These are phyloP conservation scores for Eulemur mongoz DNA, from an alignment of 2,797 vertebrate species.

Conservation along the genomic window DNA sequence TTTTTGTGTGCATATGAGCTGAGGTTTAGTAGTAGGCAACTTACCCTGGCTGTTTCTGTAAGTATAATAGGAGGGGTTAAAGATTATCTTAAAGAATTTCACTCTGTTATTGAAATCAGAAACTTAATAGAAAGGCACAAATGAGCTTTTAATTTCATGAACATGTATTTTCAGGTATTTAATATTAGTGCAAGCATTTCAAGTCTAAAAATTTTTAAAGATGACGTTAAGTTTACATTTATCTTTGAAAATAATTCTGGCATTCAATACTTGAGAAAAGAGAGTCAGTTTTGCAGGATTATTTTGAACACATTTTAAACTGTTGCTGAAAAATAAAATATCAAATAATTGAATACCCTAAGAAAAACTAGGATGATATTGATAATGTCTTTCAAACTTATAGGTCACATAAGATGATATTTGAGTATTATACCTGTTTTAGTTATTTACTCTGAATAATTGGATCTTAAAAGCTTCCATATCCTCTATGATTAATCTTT, in stretches of 20 bases:
- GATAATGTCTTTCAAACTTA: background rate
- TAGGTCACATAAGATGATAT: background rate
- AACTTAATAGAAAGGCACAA: background rate
- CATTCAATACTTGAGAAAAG: background rate
- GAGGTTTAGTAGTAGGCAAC: background rate
- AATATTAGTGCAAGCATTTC: background rate
- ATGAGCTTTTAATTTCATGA: background rate
- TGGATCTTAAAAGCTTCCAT: background rate
- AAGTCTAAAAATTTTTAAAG: background rate
- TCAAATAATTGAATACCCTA: background rate
- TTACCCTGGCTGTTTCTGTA: background rate
- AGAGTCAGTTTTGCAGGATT: background rate
- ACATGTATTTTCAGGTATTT: background rate
- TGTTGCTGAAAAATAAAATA: conserved; percentile 13
- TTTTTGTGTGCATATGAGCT: background rate
- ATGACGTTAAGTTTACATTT: background rate
- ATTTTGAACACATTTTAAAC: conserved; percentile 14
- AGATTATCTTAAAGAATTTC: conserved; percentile 1
- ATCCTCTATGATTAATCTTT: background rate
- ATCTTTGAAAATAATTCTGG: background rate
- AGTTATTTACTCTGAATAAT: conserved; percentile 17
- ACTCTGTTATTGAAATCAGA: background rate
- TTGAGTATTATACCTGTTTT: background rate
- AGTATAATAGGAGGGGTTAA: background rate
- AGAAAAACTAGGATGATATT: background rate